A percentile compares a stretch with the other conserved stretches of the same genome.
Evolutionary conservation across 2,113 vertebrate genomes (phyloP).

Genomic region (Rhynchopsitta pachyrhyncha): DNA sequence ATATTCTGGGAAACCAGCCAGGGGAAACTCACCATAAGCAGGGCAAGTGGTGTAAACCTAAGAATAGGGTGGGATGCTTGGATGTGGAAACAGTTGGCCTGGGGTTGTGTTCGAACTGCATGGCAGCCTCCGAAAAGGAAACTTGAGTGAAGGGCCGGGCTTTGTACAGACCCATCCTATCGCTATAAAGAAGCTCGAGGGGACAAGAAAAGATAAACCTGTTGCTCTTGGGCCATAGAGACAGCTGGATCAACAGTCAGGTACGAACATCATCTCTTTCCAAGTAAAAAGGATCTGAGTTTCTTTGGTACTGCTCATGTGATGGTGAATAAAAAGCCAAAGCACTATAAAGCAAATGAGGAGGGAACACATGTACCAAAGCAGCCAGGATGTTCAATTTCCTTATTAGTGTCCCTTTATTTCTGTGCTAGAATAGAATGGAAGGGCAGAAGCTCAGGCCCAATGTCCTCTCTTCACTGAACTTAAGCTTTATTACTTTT

Average conservation of each 20-base stretch:
- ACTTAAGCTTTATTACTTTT: background rate
- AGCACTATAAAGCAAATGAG: background rate
- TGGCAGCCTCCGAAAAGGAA: slow-evolving; percentile 15
- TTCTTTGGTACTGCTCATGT: background rate
- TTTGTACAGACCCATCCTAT: background rate
- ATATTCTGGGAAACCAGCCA: slow-evolving; percentile 55
- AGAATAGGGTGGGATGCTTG: slow-evolving; percentile 51
- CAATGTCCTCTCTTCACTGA: background rate
- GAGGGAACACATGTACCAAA: background rate
- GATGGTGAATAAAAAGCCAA: slow-evolving; percentile 5
- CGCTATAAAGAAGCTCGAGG: background rate
- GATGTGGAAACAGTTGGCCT: slow-evolving; percentile 25
- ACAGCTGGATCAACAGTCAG: background rate
- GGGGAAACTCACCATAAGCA: slow-evolving; percentile 54
- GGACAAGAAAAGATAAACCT: background rate
- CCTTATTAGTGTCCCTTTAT: background rate
- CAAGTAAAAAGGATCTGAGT: slow-evolving; percentile 30
- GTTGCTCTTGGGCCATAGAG: background rate
- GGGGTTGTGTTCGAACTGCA: background rate
- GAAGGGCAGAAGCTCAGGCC: background rate
- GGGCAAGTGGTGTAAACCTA: slow-evolving; percentile 35
- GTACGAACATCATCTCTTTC: background rate
- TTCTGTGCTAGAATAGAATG: slow-evolving; percentile 6
- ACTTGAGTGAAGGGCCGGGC: background rate
- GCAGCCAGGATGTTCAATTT: background rate